These are phyloP conservation scores for Drosophila neutralis DNA, from an alignment of 2,888 invertebrate species.

Conservation along the genomic window DNA sequence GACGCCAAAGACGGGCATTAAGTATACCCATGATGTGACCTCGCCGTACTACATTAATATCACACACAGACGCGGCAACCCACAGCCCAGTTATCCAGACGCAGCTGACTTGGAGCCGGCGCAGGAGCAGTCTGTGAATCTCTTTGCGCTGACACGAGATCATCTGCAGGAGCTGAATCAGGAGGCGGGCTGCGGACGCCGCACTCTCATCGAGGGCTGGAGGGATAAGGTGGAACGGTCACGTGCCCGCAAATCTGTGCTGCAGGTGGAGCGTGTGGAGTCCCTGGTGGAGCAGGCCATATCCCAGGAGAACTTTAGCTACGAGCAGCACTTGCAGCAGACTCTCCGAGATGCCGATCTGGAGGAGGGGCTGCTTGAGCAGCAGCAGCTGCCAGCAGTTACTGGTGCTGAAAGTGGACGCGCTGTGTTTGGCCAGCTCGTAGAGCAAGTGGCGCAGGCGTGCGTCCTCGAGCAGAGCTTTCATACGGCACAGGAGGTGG, in stretches of 20 bases:
- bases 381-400: constrained; percentile 15
- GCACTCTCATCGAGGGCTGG: constrained; percentile 82
- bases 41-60: constrained; percentile 85
- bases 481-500: constrained; percentile 48
- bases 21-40: constrained; percentile 84
- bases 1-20: constrained; percentile 61
- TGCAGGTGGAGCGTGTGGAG: constrained; percentile 78
- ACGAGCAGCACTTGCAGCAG: constrained; percentile 61
- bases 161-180: constrained; percentile 75
- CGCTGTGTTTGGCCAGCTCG: constrained; percentile 63
- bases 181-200: constrained; percentile 36
- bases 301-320: constrained; percentile 79
- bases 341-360: constrained; percentile 26
- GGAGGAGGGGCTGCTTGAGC: constrained; percentile 13
- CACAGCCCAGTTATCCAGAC: constrained; percentile 73
- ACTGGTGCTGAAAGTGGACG: constrained; percentile 33
- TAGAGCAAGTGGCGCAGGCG: constrained; percentile 73
- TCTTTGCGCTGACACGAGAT: constrained; percentile 80
- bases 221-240: constrained; percentile 83
- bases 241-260: constrained; percentile 72
- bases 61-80: constrained; percentile 82
- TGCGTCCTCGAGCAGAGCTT: constrained; percentile 55
- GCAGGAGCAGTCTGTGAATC: constrained; percentile 66
- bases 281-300: constrained; percentile 78
- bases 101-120: neutral